Conservation (phyloP, 2,113 vertebrate genomes). For the Hydrolagus affinis region DNA sequence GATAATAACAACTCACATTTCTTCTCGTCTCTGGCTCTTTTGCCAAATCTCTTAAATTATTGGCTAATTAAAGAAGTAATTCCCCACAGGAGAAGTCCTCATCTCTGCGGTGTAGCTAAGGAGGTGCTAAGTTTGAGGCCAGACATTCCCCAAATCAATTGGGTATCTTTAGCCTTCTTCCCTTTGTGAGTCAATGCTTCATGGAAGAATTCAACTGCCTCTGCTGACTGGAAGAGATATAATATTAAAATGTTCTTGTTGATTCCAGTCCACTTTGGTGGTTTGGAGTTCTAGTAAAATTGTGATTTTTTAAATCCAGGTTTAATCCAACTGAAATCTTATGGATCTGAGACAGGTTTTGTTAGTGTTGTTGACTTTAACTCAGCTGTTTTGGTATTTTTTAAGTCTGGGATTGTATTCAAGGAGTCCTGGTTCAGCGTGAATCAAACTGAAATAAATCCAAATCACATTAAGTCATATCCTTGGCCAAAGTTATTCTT, state of each 20-base stretch:
- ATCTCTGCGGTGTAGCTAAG: too few relatives aligned
- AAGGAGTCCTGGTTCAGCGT: background rate
- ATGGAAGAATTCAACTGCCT: too few relatives aligned
- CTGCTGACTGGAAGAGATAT: background rate
- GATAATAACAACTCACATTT: too few relatives aligned
- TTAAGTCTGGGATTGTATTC: background rate
- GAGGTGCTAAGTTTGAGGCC: too few relatives aligned
- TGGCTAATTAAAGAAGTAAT: too few relatives aligned
- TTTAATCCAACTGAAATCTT: background rate
- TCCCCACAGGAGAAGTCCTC: too few relatives aligned
- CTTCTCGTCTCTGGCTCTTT: too few relatives aligned
- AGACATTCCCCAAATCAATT: too few relatives aligned
- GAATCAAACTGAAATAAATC: background rate
- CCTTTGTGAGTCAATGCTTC: too few relatives aligned
- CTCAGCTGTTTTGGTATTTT: too few relatives aligned
- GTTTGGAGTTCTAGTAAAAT: background rate
- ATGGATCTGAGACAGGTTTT: background rate
- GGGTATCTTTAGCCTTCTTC: too few relatives aligned
- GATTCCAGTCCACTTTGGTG: background rate
- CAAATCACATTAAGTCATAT: background rate
- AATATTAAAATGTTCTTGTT: slow-evolving; percentile 3
- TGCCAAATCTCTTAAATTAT: too few relatives aligned
- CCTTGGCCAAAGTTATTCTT: background rate
- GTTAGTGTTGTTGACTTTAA: background rate
- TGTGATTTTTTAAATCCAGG: background rate